Percentiles rank a stretch among this genome's conserved stretches.
phyloP scores from a whole-genome alignment of 2,113 vertebrate species.

The Synodontis membranacea region DNA sequence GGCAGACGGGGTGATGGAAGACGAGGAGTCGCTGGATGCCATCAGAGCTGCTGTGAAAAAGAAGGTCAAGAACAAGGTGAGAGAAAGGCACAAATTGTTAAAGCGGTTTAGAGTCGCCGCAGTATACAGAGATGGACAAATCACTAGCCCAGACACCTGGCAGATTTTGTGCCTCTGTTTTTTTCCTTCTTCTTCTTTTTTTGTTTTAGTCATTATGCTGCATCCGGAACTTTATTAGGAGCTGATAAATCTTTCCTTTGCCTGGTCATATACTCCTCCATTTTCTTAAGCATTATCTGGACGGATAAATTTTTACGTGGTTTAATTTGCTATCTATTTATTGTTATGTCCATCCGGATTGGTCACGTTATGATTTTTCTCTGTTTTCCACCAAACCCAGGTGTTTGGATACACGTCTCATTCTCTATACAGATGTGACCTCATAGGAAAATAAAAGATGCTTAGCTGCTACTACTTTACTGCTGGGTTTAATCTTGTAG shows the following conservation, averaged over 20 bases:
- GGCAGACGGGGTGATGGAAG: constrained; percentile 72
- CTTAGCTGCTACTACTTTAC: no score
- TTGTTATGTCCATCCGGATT: background rate
- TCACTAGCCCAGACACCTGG: background rate
- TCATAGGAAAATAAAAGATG: no score
- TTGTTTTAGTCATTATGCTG: background rate
- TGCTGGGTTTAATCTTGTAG: no score
- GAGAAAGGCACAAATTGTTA: background rate
- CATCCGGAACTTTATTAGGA: background rate
- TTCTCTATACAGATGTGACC: no score
- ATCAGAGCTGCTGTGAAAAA: constrained; percentile 81
- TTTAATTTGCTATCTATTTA: background rate
- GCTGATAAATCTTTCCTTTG: background rate
- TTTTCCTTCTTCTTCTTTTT: no score
- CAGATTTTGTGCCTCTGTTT: background rate
- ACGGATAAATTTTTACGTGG: background rate
- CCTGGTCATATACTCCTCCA: background rate
- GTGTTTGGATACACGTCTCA: no score
- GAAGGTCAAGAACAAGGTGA: constrained; percentile 82
- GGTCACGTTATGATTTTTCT: background rate
- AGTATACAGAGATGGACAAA: background rate
- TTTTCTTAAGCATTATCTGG: background rate
- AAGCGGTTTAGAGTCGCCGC: background rate
- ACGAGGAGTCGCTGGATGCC: constrained; percentile 83
- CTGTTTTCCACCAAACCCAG: no score